A percentile compares a stretch with the other conserved stretches of the same genome.
phyloP scores from a whole-genome alignment of 2,113 vertebrate genomes.

The Regulus satrapa region DNA sequence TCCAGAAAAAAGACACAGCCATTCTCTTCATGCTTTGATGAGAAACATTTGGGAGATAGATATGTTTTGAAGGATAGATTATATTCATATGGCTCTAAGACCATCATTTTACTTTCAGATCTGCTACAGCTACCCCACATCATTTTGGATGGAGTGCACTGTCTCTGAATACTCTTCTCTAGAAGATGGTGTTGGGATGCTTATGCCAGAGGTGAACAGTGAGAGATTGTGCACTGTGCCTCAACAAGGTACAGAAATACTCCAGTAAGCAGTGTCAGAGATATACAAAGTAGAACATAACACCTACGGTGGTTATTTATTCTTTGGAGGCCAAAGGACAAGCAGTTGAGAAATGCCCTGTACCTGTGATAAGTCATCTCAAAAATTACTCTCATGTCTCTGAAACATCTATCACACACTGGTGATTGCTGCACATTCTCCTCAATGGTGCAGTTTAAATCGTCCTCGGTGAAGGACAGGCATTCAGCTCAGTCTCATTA shows the following conservation, averaged over 20 bases:
- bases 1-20: not conserved
- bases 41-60: not conserved
- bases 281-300: not conserved
- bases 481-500: not conserved
- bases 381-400: not conserved
- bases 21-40: not conserved
- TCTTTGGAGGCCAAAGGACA: not conserved
- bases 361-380: not conserved
- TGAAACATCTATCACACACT: not conserved
- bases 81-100: not conserved
- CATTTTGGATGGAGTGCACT: not conserved
- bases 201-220: not conserved
- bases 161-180: not conserved
- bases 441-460: not conserved
- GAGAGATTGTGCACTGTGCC: not conserved
- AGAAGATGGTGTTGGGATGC: not conserved
- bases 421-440: not conserved
- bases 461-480: not conserved
- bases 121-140: not conserved
- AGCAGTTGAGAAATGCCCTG: not conserved
- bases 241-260: not conserved
- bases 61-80: not conserved
- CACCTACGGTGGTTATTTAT: not conserved
- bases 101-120: not conserved
- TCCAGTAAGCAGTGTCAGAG: not conserved